A percentile compares a stretch with the other conserved stretches of the same genome.
These are phyloP conservation scores for Podiceps cristatus DNA, from an alignment of 2,113 vertebrate genomes.

Conservation along the genomic window DNA sequence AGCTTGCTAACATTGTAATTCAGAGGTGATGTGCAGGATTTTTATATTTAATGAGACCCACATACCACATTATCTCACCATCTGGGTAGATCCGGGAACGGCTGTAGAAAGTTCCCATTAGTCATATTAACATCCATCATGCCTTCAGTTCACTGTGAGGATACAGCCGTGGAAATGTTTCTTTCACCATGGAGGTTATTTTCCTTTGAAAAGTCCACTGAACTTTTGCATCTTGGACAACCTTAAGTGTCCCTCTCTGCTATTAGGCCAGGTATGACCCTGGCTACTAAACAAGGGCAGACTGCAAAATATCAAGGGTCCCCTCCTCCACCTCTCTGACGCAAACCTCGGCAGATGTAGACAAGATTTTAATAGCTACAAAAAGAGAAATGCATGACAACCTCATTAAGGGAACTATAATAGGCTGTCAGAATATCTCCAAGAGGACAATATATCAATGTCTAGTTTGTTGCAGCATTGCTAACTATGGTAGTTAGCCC, in stretches of 20 bases:
- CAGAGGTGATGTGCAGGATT: conserved; percentile 37
- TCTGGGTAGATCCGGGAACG: conserved; percentile 41
- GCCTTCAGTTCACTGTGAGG: conserved; percentile 34
- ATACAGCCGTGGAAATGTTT: conserved; percentile 22
- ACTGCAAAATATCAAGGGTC: conserved; percentile 5
- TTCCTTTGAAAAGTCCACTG: conserved; percentile 15
- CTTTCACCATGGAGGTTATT: conserved; percentile 7
- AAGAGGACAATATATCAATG: conserved; percentile 78
- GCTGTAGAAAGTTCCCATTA: conserved; percentile 40
- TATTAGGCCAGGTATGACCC: not conserved
- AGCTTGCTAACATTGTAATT: conserved; percentile 38
- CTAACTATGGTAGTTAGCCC: conserved; percentile 65
- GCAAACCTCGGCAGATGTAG: conserved; percentile 81
- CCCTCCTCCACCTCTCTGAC: conserved; percentile 16
- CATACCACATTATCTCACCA: conserved; percentile 47
- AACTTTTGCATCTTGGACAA: conserved; percentile 28
- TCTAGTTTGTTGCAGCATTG: conserved; percentile 73
- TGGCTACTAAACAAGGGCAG: not conserved
- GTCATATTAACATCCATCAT: conserved; percentile 53
- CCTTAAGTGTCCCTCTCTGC: not conserved
- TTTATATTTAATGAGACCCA: conserved; percentile 59
- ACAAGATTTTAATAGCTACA: conserved; percentile 80
- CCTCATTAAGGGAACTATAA: conserved; percentile 80
- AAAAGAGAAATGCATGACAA: conserved; percentile 82
- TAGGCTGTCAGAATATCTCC: conserved; percentile 73